Evolutionary conservation across 1,140 invertebrate species (phyloP).

Genomic region (Stenopsyche tienmushanensis): DNA sequence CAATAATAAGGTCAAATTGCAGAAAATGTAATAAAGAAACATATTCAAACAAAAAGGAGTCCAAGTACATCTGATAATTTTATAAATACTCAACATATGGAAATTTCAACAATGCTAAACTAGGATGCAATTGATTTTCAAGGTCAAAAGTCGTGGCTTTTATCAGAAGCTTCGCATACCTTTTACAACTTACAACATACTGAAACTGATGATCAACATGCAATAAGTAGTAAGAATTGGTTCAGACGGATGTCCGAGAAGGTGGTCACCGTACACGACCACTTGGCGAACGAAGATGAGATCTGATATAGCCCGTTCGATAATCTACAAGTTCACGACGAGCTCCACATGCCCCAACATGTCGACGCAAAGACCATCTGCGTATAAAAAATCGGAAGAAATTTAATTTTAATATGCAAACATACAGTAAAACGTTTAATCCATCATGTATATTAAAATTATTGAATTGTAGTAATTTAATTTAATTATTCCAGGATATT

Average conservation of each 20-base stretch:
- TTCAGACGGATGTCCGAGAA: constrained; percentile 24
- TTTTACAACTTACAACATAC: neutral
- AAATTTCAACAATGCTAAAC: too few relatives aligned
- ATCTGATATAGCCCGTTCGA: constrained; percentile 87
- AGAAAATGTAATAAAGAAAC: too few relatives aligned
- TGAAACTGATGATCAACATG: neutral
- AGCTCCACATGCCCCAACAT: constrained; percentile 60
- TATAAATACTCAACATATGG: too few relatives aligned
- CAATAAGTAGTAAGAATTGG: neutral
- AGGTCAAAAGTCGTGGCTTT: neutral
- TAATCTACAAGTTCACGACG: constrained; percentile 72
- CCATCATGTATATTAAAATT: too few relatives aligned
- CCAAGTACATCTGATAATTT: too few relatives aligned
- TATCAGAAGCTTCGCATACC: neutral
- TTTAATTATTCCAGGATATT: too few relatives aligned
- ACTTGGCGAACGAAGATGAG: constrained; percentile 83
- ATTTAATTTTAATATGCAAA: neutral
- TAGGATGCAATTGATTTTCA: too few relatives aligned
- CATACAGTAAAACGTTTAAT: neutral
- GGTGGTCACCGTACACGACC: constrained; percentile 78
- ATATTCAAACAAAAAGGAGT: too few relatives aligned
- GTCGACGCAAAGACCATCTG: constrained; percentile 56
- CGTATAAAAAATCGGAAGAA: neutral
- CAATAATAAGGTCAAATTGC: too few relatives aligned
- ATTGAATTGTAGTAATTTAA: neutral